Base-by-base conservation (phyloP, 1,140 invertebrate species). In the Magallana angulata region DNA sequence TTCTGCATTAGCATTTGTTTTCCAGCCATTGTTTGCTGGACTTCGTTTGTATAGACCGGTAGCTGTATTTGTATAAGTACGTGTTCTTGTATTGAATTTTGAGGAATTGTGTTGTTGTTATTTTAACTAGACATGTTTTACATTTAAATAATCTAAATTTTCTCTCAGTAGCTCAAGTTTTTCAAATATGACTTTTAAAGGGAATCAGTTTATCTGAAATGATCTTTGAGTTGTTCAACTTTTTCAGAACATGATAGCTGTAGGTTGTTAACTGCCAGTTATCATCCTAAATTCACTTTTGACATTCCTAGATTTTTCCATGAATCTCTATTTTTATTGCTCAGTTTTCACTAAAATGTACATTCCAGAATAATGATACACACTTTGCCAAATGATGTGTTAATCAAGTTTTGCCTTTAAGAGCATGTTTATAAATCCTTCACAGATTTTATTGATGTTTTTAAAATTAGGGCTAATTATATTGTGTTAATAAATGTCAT, bases 321-420 rank as follows among this genome's bases (percentile, higher is more conserved):
- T 36, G 68, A 76, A 76, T 76, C 68, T 76, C 68, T 30, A 18
- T 36, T 76, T 76, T 76, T 30, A 62, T 76, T 76, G 68, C 68
- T 76, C 68, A 76, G 24, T 30, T 12, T 62, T 9, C 24, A 36
- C 14, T 68, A 18, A 24, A 24, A 24, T 68, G 18, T 8, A 68
- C 68, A 76, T 76, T 76, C 68, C 68, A 76, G 24, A 76, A 30
- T 76, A 30, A 12, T 76, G 12, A 36, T 14, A 64, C 60, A 64
- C 36, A 9, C 24, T 12, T 11, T 14, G 68, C 9, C 68, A 36
- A 12, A 30, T 24, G 8, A 76, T 30, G 24, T 24, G 24, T 76
- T 30, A 76, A 76, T 76, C 11, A 76, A 76, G 24, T 76, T 30
- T 76, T 24, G 68, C 24, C 68, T 76, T 9, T 76, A 24, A 30